Evolutionary conservation across 2,113 vertebrate genomes (phyloP).

Genomic region (Sylvicapra grimmia): DNA sequence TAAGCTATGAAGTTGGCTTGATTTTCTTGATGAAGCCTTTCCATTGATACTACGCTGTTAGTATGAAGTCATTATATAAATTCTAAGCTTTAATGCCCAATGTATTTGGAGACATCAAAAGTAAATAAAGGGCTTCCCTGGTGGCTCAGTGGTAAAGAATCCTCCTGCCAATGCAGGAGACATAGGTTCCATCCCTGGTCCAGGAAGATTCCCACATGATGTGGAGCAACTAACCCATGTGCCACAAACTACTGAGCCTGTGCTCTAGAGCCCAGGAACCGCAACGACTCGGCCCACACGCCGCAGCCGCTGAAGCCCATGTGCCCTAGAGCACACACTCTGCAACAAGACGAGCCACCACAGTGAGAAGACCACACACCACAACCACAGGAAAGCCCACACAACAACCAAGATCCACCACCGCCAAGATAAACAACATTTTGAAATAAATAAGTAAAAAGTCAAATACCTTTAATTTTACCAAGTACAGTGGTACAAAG

Average conservation of each 20-base stretch:
- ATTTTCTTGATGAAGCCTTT: not conserved
- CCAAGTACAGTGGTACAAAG: not conserved
- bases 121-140: not conserved
- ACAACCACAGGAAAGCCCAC: not conserved
- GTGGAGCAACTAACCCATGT: not conserved
- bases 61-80: not conserved
- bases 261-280: not conserved
- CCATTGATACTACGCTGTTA: not conserved
- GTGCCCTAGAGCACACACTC: not conserved
- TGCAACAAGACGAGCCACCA: not conserved
- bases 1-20: not conserved
- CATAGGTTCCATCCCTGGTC: not conserved
- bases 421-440: accelerated
- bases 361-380: not conserved
- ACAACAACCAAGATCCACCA: not conserved
- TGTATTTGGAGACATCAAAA: not conserved
- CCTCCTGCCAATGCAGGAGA: not conserved
- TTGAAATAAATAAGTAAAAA: not conserved
- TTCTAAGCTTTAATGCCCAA: not conserved
- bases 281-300: accelerated
- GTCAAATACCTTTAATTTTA: not conserved
- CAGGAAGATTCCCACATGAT: not conserved
- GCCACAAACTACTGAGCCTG: not conserved
- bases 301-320: not conserved
- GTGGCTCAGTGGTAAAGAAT: not conserved